Conservation (phyloP, 2,888 invertebrate species). For the Oscheius sp. region DNA sequence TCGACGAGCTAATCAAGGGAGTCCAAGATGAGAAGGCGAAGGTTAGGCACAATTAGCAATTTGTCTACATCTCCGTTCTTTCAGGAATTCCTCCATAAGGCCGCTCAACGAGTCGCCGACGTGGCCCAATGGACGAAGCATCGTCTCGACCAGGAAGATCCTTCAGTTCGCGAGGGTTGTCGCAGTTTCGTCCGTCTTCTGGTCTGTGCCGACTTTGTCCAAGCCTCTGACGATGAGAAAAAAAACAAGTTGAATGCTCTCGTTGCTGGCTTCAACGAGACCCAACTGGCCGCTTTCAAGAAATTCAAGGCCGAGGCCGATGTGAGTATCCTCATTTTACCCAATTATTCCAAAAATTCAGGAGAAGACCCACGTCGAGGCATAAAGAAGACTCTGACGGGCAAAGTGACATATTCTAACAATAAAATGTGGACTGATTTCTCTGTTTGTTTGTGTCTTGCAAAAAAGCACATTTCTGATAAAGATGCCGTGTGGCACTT, state of each 20-base stretch:
- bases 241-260: slow-evolving; percentile 27
- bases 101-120: not conserved
- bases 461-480: too few relatives aligned
- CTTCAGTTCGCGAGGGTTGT: slow-evolving; percentile 13
- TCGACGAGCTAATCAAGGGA: slow-evolving; percentile 7
- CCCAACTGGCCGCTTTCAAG: slow-evolving; percentile 31
- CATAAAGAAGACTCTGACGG: not conserved
- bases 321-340: not conserved
- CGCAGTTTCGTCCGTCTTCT: slow-evolving; percentile 26
- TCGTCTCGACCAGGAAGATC: slow-evolving; percentile 15
- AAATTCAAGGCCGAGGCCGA: slow-evolving; percentile 32
- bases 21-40: slow-evolving; percentile 23
- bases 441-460: too few relatives aligned
- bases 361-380: slow-evolving; percentile 9
- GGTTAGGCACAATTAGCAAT: not conserved
- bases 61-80: not conserved
- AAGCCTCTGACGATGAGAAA: slow-evolving; percentile 27
- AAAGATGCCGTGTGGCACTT: too few relatives aligned
- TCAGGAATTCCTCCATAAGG: slow-evolving; percentile 21
- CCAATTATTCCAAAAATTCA: not conserved
- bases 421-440: too few relatives aligned
- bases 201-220: slow-evolving; percentile 24
- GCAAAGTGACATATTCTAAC: not conserved
- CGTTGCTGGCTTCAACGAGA: slow-evolving; percentile 26
- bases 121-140: slow-evolving; percentile 23